These are phyloP conservation scores for Cyclina sinensis DNA, from an alignment of 1,140 invertebrate species.

Conservation along the genomic window DNA sequence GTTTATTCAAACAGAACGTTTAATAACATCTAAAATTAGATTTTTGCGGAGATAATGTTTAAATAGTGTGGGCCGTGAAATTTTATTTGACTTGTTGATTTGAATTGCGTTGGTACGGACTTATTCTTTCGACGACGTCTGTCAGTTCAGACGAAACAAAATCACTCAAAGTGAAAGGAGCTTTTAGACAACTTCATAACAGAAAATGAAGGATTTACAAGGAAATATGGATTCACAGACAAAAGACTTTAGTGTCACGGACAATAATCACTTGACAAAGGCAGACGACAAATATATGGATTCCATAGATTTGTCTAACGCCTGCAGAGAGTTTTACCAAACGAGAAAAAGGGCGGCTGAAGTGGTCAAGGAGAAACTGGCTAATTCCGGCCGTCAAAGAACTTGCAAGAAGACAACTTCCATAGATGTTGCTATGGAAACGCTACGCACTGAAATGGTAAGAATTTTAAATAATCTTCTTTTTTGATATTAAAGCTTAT, in stretches of 20 bases:
- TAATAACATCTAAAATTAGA: slow-evolving; percentile 50
- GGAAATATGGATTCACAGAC: slow-evolving; percentile 8
- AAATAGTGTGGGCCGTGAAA: not conserved
- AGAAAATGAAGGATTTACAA: slow-evolving; percentile 50
- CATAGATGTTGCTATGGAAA: slow-evolving; percentile 71
- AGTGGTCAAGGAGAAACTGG: slow-evolving; percentile 69
- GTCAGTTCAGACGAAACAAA: slow-evolving; percentile 24
- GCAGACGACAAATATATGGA: slow-evolving; percentile 64
- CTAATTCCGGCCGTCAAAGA: slow-evolving; percentile 42
- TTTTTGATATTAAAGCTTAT: too few species aligned
- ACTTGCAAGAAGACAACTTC: slow-evolving; percentile 44
- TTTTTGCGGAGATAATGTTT: slow-evolving; percentile 28
- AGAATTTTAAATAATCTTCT: too few species aligned
- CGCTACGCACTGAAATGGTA: slow-evolving; percentile 73
- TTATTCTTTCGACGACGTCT: slow-evolving; percentile 6
- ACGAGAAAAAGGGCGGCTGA: slow-evolving; percentile 69
- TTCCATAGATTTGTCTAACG: slow-evolving; percentile 77
- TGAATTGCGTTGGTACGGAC: not conserved
- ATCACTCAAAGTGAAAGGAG: not conserved
- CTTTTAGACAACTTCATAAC: slow-evolving; percentile 9
- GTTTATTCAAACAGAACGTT: slow-evolving; percentile 29
- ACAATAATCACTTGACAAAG: slow-evolving; percentile 58
- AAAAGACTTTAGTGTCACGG: slow-evolving; percentile 28
- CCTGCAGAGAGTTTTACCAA: slow-evolving; percentile 77
- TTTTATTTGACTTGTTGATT: not conserved